phyloP scores from a whole-genome alignment of 2,888 invertebrate species.

The Drosophila kanekoi region DNA sequence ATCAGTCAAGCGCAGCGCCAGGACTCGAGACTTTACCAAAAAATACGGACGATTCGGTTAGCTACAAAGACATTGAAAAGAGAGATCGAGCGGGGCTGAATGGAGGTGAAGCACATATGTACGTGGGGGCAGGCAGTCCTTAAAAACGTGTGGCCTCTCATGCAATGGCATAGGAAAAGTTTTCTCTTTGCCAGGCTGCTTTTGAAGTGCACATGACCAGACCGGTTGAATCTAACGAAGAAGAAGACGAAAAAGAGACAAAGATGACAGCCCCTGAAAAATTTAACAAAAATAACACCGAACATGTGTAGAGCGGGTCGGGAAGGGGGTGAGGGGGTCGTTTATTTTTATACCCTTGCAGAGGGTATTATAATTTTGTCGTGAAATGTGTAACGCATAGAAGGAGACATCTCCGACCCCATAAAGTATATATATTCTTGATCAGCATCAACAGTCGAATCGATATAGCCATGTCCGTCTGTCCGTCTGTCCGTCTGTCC shows the following conservation, averaged over 20 bases:
- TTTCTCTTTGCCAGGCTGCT: conserved; percentile 42
- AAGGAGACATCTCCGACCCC: too few species aligned
- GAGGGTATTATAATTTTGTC: too few species aligned
- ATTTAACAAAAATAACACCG: conserved; percentile 63
- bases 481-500: too few species aligned
- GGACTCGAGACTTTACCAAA: conserved; percentile 55
- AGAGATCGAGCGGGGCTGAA: not conserved
- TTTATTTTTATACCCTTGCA: too few species aligned
- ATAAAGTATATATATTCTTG: too few species aligned
- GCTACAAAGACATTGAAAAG: conserved; percentile 17
- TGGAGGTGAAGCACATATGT: not conserved
- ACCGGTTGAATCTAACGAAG: conserved; percentile 3
- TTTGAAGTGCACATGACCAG: conserved; percentile 65
- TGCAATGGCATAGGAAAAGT: conserved; percentile 63
- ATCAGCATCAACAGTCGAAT: too few species aligned
- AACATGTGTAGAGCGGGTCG: conserved; percentile 18
- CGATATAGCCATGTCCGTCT: too few species aligned
- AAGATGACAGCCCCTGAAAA: conserved; percentile 64
- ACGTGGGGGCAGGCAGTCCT: conserved; percentile 7
- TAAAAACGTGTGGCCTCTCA: conserved; percentile 32
- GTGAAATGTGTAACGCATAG: too few species aligned
- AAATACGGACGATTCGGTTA: conserved; percentile 15
- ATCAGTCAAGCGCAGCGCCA: conserved; percentile 63
- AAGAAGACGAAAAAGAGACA: conserved; percentile 12
- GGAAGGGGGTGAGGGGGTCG: not conserved